Evolutionary conservation across 2,888 invertebrate genomes (phyloP), one percentile per base, ranked within the genome.

Genomic region (Luperina testacea): DNA sequence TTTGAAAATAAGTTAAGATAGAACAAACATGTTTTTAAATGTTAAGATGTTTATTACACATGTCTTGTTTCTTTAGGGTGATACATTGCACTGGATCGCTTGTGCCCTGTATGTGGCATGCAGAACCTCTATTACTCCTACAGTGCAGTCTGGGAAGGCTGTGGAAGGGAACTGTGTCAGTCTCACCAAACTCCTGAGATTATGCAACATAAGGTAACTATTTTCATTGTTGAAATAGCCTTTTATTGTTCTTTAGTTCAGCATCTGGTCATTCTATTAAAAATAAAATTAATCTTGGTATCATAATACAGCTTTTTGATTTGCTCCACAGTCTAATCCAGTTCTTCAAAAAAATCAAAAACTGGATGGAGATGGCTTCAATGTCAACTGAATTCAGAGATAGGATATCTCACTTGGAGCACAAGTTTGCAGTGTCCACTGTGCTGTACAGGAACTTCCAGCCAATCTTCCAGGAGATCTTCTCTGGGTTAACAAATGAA

Each of bases 281-380:
- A 15, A 65, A 65, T 42, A 67, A 42, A 42, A 42, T 9, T 17
- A n/a, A 45, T 45, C 17, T 68, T n/a, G 13, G 20, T 13, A 67
- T 42, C 57, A 13, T 48, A 42, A 53, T 53, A 27, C 48, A 51
- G 3, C 13, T n/a, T n/a, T 72, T 20, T 61, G 9, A 48, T 32
- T 74, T 78, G 9, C 42, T 71, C n/a, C 61, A 72, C 96, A 99
- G 99, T 92, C 97, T 99, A 82, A 98, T 98, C 82, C 98, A 99
- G 91, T 99, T 99, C 95, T 99, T 99, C 92, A 98, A 98, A 86
- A 99, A 99, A 97, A 99, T 99, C 91, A 98, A 98, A 93, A 98
- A 98, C 92, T 99, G 99, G 99, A 98, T 98, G 82, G 99, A 99
- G 91, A 99, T 99, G 99, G 98, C 99, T 1, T 98, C 98, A 86